Base-by-base conservation (phyloP, 2,888 invertebrate species). In the Lamellibrachia columna region DNA sequence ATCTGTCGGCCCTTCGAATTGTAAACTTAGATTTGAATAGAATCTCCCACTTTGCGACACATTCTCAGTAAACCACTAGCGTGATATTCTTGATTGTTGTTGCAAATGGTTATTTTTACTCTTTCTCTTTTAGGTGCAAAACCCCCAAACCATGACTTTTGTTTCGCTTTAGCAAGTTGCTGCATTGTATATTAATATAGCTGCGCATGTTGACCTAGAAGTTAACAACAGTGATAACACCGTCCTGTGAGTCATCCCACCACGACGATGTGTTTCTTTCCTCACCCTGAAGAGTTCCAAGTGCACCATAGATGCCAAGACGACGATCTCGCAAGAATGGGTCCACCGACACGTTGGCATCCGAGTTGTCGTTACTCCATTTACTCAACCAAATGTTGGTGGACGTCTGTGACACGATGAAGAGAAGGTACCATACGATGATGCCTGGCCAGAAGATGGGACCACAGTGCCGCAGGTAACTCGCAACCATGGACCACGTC, bases 401-500 rank as follows among this genome's bases (percentile, higher is more conserved):
- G 58, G 92, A 92, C 8, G 93, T 91, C 91, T 93, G 92, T 4
- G 93, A 75, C 11, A 91, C 92, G 91, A 93, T 53, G 91, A 58
- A 93, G 7, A 92, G 9, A 7, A 94, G 2, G 1, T 95, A 91
- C 75, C 75, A 75, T 15, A n/a, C 22, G 75, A 75, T 22, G 75
- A 75, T 22, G 22, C 75, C 75, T 3, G 75, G 75, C 75, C 75
- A 75, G 75, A 75, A 75, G 22, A 75, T n/a, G 75, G 75, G 4
- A 28, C 96, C 96, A 15, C 95, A 94, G 28, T 96, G 95, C 92
- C 94, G 95, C 55, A 96, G 92, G 93, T 96, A 96, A 3, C 95
- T 94, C 55, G 93, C 22, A 93, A 96, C 96, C 92, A 75, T 6
- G 6, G 75, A 15, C 75, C 75, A 75, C 75, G 75, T 75, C 22